Evolutionary conservation across 2,797 vertebrate genomes (phyloP), one percentile per base, ranked within the genome.

Genomic region (Siniperca obscura): DNA sequence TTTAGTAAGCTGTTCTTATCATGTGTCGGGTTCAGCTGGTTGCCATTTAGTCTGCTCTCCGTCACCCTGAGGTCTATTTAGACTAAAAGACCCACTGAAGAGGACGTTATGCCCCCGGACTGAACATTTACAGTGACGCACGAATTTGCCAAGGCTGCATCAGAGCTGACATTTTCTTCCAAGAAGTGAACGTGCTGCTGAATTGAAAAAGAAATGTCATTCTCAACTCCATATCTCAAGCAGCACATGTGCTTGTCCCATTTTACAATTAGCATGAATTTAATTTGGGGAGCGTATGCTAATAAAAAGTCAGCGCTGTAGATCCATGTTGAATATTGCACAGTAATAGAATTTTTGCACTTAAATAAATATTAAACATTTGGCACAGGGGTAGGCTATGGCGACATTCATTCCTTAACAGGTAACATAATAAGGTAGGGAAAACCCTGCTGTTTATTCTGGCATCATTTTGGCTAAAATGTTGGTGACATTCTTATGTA

Each of bases 61-160:
- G 8, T 81, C 79, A 36, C 65, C 66, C 75, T 21, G 52, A 68
- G 55, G 66, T 72, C 80, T 87, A 22, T 90, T 91, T 82, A 84
- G 79, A 80, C 86, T 88, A 50, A 64, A 59, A 46, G 56, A 52
- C 14, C 22, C 10, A 34, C 66, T 46, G 53, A 60, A n/a, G 74
- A 84, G 13, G 67, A 79, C 16, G 7, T 30, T 3, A 4, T 64
- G 77, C 62, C 68, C 69, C 44, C 52, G 13, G 21, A 78, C 70
- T 19, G 34, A 86, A 78, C 59, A 38, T 78, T 78, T 36, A 60
- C 55, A 65, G 25, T 1, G 64, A 70, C 53, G 40, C 3, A 14
- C 1, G 5, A 21, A 74, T 16, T 0, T 34, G 44, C 25, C 11
- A 30, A 56, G 70, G 80, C 48, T 14, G 57, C 25, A 56, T 76